Evolutionary conservation across 2,888 invertebrate species (phyloP).

Genomic region (Thymelicus lineola): DNA sequence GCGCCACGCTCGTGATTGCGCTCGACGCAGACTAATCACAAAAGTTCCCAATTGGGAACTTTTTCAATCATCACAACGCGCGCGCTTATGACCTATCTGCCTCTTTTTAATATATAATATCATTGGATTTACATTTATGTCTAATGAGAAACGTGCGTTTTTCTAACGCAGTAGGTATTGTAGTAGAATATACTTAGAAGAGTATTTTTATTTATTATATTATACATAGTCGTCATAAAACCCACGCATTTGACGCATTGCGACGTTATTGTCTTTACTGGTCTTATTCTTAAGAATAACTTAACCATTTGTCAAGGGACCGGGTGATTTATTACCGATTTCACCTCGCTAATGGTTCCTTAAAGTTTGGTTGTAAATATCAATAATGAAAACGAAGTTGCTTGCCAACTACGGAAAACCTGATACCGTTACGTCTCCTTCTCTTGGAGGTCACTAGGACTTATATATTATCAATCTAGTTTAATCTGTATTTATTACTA

Average conservation of each 20-base stretch:
- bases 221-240: slow-evolving; percentile 30
- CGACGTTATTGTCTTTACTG: slow-evolving; percentile 24
- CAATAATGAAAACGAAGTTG: not conserved
- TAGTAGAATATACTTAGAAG: not conserved
- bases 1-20: too few species aligned
- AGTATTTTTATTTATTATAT: slow-evolving; percentile 7
- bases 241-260: slow-evolving; percentile 43
- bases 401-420: not conserved
- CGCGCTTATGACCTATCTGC: too few species aligned
- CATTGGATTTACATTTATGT: too few species aligned
- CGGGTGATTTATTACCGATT: slow-evolving; percentile 6
- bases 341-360: not conserved
- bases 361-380: not conserved
- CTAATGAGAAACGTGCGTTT: too few species aligned
- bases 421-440: not conserved
- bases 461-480: too few species aligned
- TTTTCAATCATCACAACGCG: too few species aligned
- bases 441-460: too few species aligned
- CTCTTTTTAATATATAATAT: too few species aligned
- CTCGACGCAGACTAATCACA: too few species aligned
- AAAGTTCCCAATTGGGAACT: too few species aligned
- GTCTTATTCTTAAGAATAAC: slow-evolving; percentile 14
- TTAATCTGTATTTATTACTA: too few species aligned
- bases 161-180: too few species aligned
- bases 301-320: slow-evolving; percentile 1